Percentiles rank a stretch among this genome's conserved stretches.
Evolutionary conservation across 2,888 invertebrate genomes (phyloP).

Genomic region (Pomacea canaliculata): DNA sequence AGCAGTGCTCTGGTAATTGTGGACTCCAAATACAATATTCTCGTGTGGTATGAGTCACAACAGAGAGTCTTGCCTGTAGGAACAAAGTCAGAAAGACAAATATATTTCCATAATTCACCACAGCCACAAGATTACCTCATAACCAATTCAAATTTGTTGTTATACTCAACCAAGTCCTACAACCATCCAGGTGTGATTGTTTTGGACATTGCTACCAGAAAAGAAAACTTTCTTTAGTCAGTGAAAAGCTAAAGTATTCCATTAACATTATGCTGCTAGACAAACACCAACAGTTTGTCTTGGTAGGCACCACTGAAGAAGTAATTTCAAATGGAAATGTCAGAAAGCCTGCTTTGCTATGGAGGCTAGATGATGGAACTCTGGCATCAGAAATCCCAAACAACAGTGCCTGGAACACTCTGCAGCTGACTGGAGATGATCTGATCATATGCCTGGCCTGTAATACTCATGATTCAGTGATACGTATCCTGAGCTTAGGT

Average conservation of each 20-base stretch:
- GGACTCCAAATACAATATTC: slow-evolving; percentile 5
- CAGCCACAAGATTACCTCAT: not conserved
- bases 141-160: not conserved
- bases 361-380: slow-evolving; percentile 7
- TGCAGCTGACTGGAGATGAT: slow-evolving; percentile 3
- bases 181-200: not conserved
- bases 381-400: slow-evolving; percentile 3
- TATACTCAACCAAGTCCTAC: too few relatives aligned
- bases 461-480: not conserved
- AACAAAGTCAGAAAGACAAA: not conserved
- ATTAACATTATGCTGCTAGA: slow-evolving; percentile 37
- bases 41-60: not conserved
- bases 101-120: not conserved
- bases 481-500: slow-evolving; percentile 21
- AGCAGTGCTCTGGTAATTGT: slow-evolving; percentile 19
- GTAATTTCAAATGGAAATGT: slow-evolving; percentile 3
- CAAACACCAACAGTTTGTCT: slow-evolving; percentile 39
- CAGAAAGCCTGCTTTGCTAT: slow-evolving; percentile 3
- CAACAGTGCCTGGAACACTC: not conserved
- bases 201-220: slow-evolving; percentile 34
- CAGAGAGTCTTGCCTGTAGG: not conserved
- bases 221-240: slow-evolving; percentile 26
- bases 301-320: slow-evolving; percentile 30
- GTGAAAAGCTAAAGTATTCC: slow-evolving; percentile 32
- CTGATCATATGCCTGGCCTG: slow-evolving; percentile 10